Evolutionary conservation across 2,888 invertebrate species (phyloP), one percentile per base, ranked within the genome.

Genomic region (Tachina fera): DNA sequence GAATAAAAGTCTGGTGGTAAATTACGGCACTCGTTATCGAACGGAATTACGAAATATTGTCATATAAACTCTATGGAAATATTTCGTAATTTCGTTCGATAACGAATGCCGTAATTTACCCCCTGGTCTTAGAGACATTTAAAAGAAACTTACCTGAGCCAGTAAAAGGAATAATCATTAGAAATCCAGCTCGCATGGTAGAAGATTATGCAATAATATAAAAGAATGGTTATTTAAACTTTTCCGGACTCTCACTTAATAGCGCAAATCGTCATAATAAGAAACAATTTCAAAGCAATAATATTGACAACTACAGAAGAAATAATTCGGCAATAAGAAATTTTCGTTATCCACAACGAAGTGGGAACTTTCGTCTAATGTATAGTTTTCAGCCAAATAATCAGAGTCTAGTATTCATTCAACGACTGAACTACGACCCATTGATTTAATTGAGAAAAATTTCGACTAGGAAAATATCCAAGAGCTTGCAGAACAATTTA

Each of bases 391-490:
- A 47, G 22, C 65, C 14, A n/a, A 67, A 67, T n/a, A 49, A 51
- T 67, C n/a, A 31, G 39, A 67, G 39, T 47, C 68, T 31, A 31
- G 31, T 49, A 70, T 79, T 41, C 63, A 79, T 61, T 79, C 70
- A 19, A 75, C 74, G 53, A 61, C 68, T 31, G 61, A 79, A 58
- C 51, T 74, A 72, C 67, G 19, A 79, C 72, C 47, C 19, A 68
- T 78, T 45, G 68, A 70, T 70, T 79, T 68, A 49, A 58, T 68
- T 74, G 49, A 51, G 49, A 75, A 71, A 58, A 67, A 77, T 67
- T 67, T 58, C 13, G 31, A 65, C 13, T 68, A 39, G 31, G 77
- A 67, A 53, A 14, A 49, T 4, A 77, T 77, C 39, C 16, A 58
- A 45, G 45, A 78, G 45, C 63, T 65, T 65, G 19, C 63, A 16